Evolutionary conservation across 2,113 vertebrate species (phyloP), one percentile per base, ranked within the genome.

Genomic region (Psettodes erumei): DNA sequence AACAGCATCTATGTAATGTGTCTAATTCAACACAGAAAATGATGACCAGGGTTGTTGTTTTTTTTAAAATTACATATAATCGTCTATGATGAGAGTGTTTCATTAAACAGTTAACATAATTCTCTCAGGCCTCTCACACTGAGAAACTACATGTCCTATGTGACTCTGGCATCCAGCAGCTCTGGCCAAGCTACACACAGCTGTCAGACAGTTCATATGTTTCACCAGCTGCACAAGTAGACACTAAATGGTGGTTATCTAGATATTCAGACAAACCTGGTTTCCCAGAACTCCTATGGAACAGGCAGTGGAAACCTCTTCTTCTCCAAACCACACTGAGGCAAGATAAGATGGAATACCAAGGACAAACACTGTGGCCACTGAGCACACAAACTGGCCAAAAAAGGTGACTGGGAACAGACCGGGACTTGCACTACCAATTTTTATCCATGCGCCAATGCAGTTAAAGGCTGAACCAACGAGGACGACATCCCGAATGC

Each of bases 201-300:
- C 67, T 43, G 30, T 43, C 70, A 35, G 59, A 32, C 32, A 28
- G 50, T 21, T 42, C 30, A 50, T 23, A 23, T 37, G 55, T 13
- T 47, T 50, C 45, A 18, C 0, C 23, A 28, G 38, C 37, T 37
- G 37, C 32, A 38, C 25, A 55, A 27, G 16, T 7, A 45, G 11
- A 42, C 54, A 43, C 27, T 2, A 43, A 45, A 72, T 15, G 6
- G 13, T 19, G 9, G 71, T n/a, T 54, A 4, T 21, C 9, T 9
- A 43, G 8, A 68, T 13, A 42, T 16, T 63, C 3, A 60, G 58
- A 88, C 91, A 63, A 77, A 98, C 96, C 97, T 98, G 96, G 75
- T 96, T 96, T 67, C 96, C 96, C 37, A 98, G 94, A 77, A 97
- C 97, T 2, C 95, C 97, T 0, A 96, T 27, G 35, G 95, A 94